Evolutionary conservation across 2,888 invertebrate species (phyloP).

Genomic region (Clepsis dumicolana): DNA sequence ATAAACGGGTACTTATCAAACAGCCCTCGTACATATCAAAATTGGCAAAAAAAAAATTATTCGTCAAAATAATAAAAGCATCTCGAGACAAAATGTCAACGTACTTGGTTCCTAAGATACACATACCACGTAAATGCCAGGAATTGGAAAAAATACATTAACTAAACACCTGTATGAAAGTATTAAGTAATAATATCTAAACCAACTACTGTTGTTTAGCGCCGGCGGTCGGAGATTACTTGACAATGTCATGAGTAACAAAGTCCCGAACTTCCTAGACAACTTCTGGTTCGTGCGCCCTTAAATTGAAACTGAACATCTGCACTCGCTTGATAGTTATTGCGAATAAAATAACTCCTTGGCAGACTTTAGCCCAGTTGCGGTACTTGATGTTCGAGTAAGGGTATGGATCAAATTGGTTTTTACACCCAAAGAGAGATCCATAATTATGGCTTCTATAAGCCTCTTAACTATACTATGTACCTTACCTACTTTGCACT

Average conservation of each 20-base stretch:
- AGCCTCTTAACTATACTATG: too few relatives aligned
- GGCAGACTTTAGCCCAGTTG: background rate
- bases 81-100: too few relatives aligned
- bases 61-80: too few relatives aligned
- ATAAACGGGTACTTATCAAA: too few relatives aligned
- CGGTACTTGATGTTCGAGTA: background rate
- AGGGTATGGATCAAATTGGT: too few relatives aligned
- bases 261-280: conserved; percentile 78
- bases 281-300: conserved; percentile 73
- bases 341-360: conserved; percentile 35
- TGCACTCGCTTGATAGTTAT: conserved; percentile 75
- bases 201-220: conserved; percentile 52
- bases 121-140: background rate
- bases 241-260: conserved; percentile 80
- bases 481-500: too few relatives aligned
- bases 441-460: too few relatives aligned
- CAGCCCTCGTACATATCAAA: too few relatives aligned
- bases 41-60: too few relatives aligned
- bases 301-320: conserved; percentile 85
- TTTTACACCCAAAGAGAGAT: too few relatives aligned
- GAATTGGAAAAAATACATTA: background rate
- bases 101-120: too few relatives aligned
- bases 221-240: conserved; percentile 78
- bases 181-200: conserved; percentile 10
- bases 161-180: conserved; percentile 11